Evolutionary conservation across 2,888 invertebrate species (phyloP), one percentile per base, ranked within the genome.

Genomic region (Microplitis manilae): DNA sequence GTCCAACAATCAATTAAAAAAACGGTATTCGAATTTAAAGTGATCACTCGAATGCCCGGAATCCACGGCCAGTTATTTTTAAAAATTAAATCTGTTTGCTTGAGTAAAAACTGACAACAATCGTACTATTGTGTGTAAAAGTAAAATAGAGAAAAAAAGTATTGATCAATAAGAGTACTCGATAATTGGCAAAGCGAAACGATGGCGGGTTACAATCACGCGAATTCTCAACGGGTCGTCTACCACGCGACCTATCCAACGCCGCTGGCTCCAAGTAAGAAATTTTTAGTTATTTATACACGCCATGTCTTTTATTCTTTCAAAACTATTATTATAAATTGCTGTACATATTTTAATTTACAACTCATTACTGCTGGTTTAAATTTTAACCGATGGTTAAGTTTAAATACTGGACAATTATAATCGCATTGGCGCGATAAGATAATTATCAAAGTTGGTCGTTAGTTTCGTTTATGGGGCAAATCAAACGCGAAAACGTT

Each of bases 241-340:
- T 90, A 90, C 86, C 90, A 90, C 85, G 88, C 89, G 85, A 88
- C 89, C 83, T 90, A 90, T 85, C 89, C 90, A 85, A 89, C 88
- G 86, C 90, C 90, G 79, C 87, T 90, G 75, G 89, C 90, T 80
- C 89, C 89, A 86, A 90, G 90, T 90, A 89, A 90, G 90, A 41
- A 30, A 4, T 67, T 89, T 83, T 81, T 50, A 13, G 50, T 50
- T 50, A 50, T 50, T 50, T 83, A 81, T 79, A 83, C 83, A 84
- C 81, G 82, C 80, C 81, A 83, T 83, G 77, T 75, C 73, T 68
- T 68, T 78, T 77, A 73, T 30, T 68, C 15, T 13, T 6, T n/a
- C 6, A 70, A 41, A 13, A 59, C 17, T 9, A 50, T n/a, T 39
- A 70, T n/a, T 30, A 13, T 15, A n/a, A 38, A 70, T 67, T n/a